Percentiles rank a stretch among this genome's conserved stretches.
These are phyloP conservation scores for Amblyraja radiata DNA, from an alignment of 2,797 vertebrate genomes.

Conservation along the genomic window DNA sequence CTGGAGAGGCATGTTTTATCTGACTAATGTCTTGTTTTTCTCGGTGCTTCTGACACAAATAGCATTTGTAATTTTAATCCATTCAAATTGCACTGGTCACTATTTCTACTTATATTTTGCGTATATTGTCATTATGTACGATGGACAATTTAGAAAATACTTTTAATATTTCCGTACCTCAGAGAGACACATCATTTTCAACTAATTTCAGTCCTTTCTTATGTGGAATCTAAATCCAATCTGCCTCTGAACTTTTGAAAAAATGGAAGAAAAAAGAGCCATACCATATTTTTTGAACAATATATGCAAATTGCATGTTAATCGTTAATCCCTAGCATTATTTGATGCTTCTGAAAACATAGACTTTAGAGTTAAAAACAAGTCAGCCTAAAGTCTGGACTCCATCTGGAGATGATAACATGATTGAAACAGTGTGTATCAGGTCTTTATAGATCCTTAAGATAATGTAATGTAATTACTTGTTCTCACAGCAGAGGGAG, in stretches of 20 bases:
- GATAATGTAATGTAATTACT: background rate
- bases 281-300: background rate
- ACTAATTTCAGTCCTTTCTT: background rate
- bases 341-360: background rate
- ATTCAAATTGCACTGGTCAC: background rate
- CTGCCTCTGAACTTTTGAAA: background rate
- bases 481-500: conserved; percentile 14
- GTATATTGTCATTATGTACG: background rate
- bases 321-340: background rate
- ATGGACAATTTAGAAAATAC: background rate
- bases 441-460: background rate
- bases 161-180: background rate
- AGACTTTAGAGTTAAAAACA: background rate
- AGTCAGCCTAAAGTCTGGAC: background rate
- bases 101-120: background rate
- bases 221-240: too few species aligned
- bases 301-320: background rate
- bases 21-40: background rate
- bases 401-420: conserved; percentile 14
- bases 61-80: background rate
- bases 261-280: background rate
- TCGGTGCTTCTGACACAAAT: background rate
- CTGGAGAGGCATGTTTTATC: background rate
- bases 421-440: conserved; percentile 13
- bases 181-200: background rate